phyloP scores from a whole-genome alignment of 1,140 invertebrate species.

The Heliconius hewitsoni region DNA sequence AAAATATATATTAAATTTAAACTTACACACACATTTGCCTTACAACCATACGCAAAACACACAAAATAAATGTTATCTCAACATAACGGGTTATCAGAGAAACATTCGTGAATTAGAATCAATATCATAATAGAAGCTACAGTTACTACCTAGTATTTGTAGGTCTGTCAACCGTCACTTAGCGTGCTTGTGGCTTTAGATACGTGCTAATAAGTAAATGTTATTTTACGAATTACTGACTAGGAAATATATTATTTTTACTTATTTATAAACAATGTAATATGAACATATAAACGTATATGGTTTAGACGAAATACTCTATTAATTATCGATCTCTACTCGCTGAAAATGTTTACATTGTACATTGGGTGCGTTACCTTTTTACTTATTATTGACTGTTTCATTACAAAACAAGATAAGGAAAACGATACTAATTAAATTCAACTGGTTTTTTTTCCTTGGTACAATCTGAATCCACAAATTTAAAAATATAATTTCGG shows the following conservation, averaged over 20 bases:
- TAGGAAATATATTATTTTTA: background rate
- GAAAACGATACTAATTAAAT: too few relatives aligned
- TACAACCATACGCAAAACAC: background rate
- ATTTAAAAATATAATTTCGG: too few relatives aligned
- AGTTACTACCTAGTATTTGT: slow-evolving; percentile 25
- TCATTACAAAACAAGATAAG: too few relatives aligned
- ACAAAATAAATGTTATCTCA: background rate
- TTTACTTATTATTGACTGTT: too few relatives aligned
- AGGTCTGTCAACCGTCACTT: slow-evolving; percentile 17
- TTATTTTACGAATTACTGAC: background rate
- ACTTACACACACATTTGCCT: background rate
- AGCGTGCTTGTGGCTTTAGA: background rate
- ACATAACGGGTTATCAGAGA: slow-evolving; percentile 10
- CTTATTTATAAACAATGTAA: background rate
- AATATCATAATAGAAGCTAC: slow-evolving; percentile 22
- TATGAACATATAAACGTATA: background rate
- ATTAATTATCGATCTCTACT: background rate
- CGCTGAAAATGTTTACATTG: too few relatives aligned
- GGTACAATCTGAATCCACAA: too few relatives aligned
- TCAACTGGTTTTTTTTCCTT: too few relatives aligned
- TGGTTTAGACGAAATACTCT: background rate
- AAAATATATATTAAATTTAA: too few relatives aligned
- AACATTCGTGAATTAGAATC: slow-evolving; percentile 27
- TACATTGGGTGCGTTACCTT: too few relatives aligned
- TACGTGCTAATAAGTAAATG: background rate